Conservation (phyloP, 2,888 invertebrate genomes). For the Norana najaformis region DNA sequence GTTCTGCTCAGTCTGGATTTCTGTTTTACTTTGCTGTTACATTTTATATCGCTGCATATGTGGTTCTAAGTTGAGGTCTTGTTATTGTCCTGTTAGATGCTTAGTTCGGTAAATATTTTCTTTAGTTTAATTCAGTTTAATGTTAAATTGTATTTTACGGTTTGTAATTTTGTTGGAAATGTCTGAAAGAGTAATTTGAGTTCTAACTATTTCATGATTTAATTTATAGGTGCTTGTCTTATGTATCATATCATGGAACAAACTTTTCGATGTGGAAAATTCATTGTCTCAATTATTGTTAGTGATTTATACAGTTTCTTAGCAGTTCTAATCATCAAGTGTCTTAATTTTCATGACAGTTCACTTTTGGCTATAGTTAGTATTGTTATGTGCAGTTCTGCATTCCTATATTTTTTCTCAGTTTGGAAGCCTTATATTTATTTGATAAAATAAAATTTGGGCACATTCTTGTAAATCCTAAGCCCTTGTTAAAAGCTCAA, state of each 20-base stretch:
- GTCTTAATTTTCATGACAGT: not conserved
- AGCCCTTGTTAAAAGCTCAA: not conserved
- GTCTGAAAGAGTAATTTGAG: not conserved
- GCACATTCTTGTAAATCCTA: not conserved
- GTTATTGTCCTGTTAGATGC: not conserved
- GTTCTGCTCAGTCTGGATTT: not conserved
- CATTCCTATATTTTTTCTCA: not conserved
- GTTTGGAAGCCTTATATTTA: not conserved
- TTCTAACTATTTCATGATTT: not conserved
- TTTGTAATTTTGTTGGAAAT: not conserved
- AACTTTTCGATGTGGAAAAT: too few relatives aligned
- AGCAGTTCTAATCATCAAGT: not conserved
- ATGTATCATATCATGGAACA: not conserved
- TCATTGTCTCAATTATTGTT: too few relatives aligned
- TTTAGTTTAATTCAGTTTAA: not conserved
- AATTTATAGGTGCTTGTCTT: not conserved
- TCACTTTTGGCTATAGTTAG: not conserved
- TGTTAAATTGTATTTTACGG: not conserved
- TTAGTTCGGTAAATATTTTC: not conserved
- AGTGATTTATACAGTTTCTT: not conserved
- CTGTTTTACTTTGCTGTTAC: not conserved
- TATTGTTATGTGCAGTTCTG: not conserved
- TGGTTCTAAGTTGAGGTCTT: not conserved
- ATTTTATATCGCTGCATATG: not conserved
- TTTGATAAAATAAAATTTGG: not conserved